Percentiles rank a stretch among this genome's conserved stretches.
phyloP scores from a whole-genome alignment of 2,888 invertebrate species.

The Uropetala carovei region DNA sequence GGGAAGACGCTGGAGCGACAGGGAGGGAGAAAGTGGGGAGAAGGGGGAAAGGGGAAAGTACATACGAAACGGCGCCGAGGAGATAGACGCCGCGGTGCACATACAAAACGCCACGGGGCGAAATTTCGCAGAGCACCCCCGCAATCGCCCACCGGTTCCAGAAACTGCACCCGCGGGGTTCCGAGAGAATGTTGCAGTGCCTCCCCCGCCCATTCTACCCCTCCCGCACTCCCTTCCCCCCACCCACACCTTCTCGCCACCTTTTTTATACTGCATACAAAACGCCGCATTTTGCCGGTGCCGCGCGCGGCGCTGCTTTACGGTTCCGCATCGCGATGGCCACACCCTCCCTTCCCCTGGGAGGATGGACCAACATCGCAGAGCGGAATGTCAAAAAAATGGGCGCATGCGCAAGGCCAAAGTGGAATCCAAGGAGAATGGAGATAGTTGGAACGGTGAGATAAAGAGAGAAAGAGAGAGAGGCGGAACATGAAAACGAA shows the following conservation, averaged over 20 bases:
- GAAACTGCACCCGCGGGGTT: slow-evolving; percentile 57
- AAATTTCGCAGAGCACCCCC: slow-evolving; percentile 50
- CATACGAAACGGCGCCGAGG: slow-evolving; percentile 46
- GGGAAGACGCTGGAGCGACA: slow-evolving; percentile 54
- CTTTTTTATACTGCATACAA: slow-evolving; percentile 54
- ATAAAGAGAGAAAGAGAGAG: slow-evolving; percentile 69
- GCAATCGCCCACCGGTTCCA: slow-evolving; percentile 56
- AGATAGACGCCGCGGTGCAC: slow-evolving; percentile 50
- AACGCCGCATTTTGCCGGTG: slow-evolving; percentile 51
- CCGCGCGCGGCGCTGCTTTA: slow-evolving; percentile 49
- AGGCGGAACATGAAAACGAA: slow-evolving; percentile 71
- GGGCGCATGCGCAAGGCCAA: slow-evolving; percentile 66
- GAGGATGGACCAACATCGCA: background rate
- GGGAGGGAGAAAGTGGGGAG: background rate
- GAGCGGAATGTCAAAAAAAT: slow-evolving; percentile 68
- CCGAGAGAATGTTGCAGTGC: slow-evolving; percentile 18
- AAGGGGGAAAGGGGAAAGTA: slow-evolving; percentile 35
- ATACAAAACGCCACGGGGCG: slow-evolving; percentile 44
- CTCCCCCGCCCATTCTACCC: background rate
- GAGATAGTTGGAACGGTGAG: slow-evolving; percentile 63
- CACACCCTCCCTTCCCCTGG: slow-evolving; percentile 18
- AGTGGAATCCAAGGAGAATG: slow-evolving; percentile 65
- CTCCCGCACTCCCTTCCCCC: slow-evolving; percentile 1
- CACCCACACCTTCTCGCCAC: background rate
- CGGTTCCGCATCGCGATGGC: slow-evolving; percentile 52